Percentiles rank a stretch among this genome's conserved stretches.
Conservation (phyloP, 2,888 invertebrate species). For the Rotaria magnacalcarata region DNA sequence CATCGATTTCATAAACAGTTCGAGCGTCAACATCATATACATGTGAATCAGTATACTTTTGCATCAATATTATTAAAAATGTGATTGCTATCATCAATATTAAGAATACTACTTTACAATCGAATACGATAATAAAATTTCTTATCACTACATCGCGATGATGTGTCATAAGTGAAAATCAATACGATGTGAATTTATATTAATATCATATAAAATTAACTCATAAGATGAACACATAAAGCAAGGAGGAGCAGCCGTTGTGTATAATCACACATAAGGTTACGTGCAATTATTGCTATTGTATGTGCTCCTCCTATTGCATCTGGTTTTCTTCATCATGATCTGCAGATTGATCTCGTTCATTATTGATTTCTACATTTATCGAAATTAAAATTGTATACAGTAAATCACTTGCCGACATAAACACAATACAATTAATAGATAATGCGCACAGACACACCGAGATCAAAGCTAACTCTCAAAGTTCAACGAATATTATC, state of each 20-base stretch:
- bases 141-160: neutral
- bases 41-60: neutral
- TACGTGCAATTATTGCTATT: conserved; percentile 8
- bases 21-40: neutral
- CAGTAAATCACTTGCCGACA: neutral
- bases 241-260: neutral
- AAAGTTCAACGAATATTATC: neutral
- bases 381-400: neutral
- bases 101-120: neutral
- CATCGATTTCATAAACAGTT: neutral
- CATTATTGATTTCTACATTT: neutral
- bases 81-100: neutral
- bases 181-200: neutral
- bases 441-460: neutral
- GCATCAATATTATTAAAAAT: neutral
- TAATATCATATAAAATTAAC: neutral
- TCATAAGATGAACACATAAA: neutral
- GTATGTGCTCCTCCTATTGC: conserved; percentile 9
- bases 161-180: neutral
- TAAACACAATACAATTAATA: neutral
- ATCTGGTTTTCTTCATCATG: no score
- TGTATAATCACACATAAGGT: neutral
- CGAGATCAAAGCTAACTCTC: neutral
- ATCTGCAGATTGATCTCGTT: no score
- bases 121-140: neutral